These are phyloP conservation scores for Struthio camelus DNA, from an alignment of 2,113 vertebrate genomes.

Conservation along the genomic window DNA sequence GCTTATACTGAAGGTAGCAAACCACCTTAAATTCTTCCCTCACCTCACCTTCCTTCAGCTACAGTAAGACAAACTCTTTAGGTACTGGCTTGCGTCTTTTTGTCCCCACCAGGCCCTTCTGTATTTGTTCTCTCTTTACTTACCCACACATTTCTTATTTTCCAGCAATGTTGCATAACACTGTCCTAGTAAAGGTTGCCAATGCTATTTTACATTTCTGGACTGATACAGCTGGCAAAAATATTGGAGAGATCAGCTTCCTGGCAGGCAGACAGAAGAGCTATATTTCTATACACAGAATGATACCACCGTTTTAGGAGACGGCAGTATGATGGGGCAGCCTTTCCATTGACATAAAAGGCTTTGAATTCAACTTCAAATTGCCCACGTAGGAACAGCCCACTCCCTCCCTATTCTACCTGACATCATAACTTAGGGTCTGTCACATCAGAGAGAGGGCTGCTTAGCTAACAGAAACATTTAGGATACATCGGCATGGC, in stretches of 20 bases:
- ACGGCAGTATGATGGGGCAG: accelerated
- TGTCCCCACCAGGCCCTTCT: not conserved
- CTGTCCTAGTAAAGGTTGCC: not conserved
- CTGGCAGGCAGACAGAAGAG: not conserved
- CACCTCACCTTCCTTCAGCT: not conserved
- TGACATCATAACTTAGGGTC: not conserved
- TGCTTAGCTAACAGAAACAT: not conserved
- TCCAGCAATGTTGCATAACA: accelerated
- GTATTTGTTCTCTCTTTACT: not conserved
- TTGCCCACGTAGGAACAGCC: not conserved
- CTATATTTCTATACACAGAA: not conserved
- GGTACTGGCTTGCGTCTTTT: not conserved
- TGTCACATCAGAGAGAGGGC: not conserved
- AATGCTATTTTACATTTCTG: not conserved
- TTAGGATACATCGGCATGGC: not conserved
- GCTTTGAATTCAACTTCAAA: not conserved
- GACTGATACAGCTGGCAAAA: not conserved
- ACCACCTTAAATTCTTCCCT: not conserved
- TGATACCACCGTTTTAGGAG: not conserved
- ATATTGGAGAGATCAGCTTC: not conserved
- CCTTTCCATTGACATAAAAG: not conserved
- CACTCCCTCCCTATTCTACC: not conserved
- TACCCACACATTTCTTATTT: not conserved
- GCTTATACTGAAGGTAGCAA: not conserved
- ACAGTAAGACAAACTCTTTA: not conserved